Evolutionary conservation across 1,140 invertebrate genomes (phyloP).

Genomic region (Caenorhabditis tropicalis): DNA sequence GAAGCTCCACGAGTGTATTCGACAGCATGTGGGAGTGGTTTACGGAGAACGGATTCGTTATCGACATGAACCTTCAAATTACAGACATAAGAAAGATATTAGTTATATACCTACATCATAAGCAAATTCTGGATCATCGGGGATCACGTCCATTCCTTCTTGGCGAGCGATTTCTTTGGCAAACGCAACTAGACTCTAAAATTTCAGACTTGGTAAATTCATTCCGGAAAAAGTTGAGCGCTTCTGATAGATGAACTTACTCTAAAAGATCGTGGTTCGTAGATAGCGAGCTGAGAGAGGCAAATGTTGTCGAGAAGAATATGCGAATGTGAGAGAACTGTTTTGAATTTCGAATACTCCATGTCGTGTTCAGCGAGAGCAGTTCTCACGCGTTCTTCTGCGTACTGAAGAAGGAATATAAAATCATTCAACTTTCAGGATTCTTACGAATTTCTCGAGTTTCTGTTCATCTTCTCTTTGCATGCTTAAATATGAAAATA

Average conservation of each 20-base stretch:
- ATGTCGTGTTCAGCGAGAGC: constrained; percentile 63
- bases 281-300: constrained; percentile 68
- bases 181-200: constrained; percentile 65
- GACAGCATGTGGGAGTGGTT: constrained; percentile 59
- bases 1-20: constrained; percentile 59
- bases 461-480: constrained; percentile 63
- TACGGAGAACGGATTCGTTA: constrained; percentile 56
- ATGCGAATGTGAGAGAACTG: constrained; percentile 63
- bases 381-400: constrained; percentile 61
- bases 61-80: constrained; percentile 52
- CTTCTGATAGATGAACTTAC: too few relatives aligned
- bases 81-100: not conserved
- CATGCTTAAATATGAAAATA: constrained; percentile 66
- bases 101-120: constrained; percentile 57
- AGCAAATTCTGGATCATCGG: constrained; percentile 52
- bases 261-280: constrained; percentile 67
- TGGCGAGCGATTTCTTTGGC: constrained; percentile 63
- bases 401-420: constrained; percentile 54
- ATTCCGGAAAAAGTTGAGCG: too few relatives aligned
- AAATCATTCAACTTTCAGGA: not conserved
- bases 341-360: constrained; percentile 60
- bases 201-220: too few relatives aligned
- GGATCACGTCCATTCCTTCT: constrained; percentile 58
- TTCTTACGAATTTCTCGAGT: constrained; percentile 63
- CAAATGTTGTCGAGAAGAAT: constrained; percentile 65